A percentile compares a stretch with the other conserved stretches of the same genome.
These are phyloP conservation scores for Etheostoma spectabile DNA, from an alignment of 2,113 vertebrate species.

Conservation along the genomic window DNA sequence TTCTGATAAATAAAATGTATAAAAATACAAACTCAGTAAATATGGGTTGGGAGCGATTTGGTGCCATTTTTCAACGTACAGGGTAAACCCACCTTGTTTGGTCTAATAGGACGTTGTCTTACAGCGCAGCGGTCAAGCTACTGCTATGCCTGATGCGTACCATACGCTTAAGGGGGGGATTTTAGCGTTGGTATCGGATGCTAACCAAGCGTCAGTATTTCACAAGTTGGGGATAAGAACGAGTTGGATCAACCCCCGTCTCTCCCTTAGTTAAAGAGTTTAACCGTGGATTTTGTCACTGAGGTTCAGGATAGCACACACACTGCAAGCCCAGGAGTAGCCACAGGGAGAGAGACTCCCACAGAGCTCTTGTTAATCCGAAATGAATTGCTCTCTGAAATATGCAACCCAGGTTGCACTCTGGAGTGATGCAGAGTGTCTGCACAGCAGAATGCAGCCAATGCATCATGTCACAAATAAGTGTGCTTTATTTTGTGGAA, in stretches of 20 bases:
- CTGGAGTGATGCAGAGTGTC: slow-evolving; percentile 15
- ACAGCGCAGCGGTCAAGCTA: no score
- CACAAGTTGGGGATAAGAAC: no score
- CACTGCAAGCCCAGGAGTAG: neutral
- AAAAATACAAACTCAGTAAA: no score
- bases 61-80: no score
- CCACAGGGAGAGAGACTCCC: slow-evolving; percentile 28
- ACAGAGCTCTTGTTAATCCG: slow-evolving; percentile 46
- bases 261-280: neutral
- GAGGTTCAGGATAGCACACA: slow-evolving; percentile 16
- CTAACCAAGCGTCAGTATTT: no score
- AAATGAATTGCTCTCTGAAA: slow-evolving; percentile 49
- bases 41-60: no score
- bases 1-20: no score
- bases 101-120: no score
- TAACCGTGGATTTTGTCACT: neutral
- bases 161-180: no score
- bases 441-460: slow-evolving; percentile 29
- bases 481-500: slow-evolving; percentile 3
- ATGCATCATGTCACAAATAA: slow-evolving; percentile 5
- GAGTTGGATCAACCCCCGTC: neutral
- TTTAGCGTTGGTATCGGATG: no score
- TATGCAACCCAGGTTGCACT: slow-evolving; percentile 27
- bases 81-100: no score
- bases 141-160: no score